Percentiles rank a stretch among this genome's conserved stretches.
These are phyloP conservation scores for Aphodius sticticus DNA, from an alignment of 2,888 invertebrate genomes.

Conservation along the genomic window DNA sequence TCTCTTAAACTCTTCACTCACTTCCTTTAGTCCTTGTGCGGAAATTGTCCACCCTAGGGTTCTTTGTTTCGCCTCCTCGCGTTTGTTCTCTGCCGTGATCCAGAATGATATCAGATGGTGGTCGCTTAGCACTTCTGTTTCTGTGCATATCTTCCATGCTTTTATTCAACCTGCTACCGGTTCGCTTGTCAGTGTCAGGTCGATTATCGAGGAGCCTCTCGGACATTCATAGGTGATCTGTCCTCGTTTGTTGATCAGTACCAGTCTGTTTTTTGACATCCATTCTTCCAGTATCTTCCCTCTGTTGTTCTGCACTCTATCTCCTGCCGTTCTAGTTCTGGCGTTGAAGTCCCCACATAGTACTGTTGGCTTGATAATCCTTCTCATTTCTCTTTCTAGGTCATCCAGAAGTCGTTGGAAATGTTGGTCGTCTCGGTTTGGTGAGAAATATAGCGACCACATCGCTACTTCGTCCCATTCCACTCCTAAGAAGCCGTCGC, in stretches of 20 bases:
- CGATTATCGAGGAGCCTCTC: neutral
- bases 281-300: constrained; percentile 14
- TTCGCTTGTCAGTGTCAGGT: neutral
- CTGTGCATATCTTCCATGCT: neutral
- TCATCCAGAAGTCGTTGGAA: neutral
- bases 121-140: neutral
- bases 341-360: constrained; percentile 1
- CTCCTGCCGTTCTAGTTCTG: neutral
- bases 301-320: neutral
- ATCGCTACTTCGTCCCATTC: no score
- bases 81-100: no score
- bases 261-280: neutral
- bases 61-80: no score
- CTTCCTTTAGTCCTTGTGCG: no score
- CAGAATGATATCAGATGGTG: neutral
- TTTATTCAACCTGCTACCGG: neutral
- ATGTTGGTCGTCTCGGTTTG: neutral
- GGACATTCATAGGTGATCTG: neutral
- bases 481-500: no score
- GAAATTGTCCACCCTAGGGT: no score
- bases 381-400: neutral
- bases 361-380: neutral
- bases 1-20: no score
- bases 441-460: neutral
- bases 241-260: neutral